phyloP scores from a whole-genome alignment of 2,113 vertebrate genomes.

The Petroica traversi region DNA sequence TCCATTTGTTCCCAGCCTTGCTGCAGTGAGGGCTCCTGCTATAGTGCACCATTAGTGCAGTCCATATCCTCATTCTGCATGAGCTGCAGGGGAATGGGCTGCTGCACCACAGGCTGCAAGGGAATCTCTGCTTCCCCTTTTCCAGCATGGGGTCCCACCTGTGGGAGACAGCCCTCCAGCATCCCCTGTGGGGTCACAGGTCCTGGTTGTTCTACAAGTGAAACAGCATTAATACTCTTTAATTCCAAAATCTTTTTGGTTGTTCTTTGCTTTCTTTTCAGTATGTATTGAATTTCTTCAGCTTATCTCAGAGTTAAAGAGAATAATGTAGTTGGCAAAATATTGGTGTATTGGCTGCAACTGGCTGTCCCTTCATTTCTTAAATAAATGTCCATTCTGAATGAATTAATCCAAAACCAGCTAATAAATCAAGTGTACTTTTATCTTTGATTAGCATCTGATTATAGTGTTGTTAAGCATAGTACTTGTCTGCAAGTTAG shows the following conservation, averaged over 20 bases:
- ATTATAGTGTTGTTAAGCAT: background rate
- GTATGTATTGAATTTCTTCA: background rate
- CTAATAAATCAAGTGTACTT: background rate
- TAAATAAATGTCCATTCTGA: background rate
- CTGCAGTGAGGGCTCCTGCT: background rate
- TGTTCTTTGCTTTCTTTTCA: background rate
- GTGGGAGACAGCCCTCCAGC: background rate
- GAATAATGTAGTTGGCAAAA: background rate
- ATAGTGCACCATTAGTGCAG: background rate
- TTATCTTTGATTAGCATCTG: background rate
- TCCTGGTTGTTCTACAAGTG: background rate
- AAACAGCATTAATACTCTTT: background rate
- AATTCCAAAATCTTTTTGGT: background rate
- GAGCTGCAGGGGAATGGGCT: background rate
- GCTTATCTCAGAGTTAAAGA: background rate
- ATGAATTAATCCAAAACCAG: background rate
- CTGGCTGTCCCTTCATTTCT: background rate
- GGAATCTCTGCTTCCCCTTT: background rate
- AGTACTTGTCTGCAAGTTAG: background rate
- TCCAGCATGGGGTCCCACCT: background rate
- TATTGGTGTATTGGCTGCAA: background rate
- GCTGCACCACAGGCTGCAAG: background rate
- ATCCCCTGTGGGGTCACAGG: background rate
- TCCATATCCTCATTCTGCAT: background rate
- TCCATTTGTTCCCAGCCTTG: background rate